phyloP scores from a whole-genome alignment of 2,113 vertebrate species.

The Taxidea taxus region DNA sequence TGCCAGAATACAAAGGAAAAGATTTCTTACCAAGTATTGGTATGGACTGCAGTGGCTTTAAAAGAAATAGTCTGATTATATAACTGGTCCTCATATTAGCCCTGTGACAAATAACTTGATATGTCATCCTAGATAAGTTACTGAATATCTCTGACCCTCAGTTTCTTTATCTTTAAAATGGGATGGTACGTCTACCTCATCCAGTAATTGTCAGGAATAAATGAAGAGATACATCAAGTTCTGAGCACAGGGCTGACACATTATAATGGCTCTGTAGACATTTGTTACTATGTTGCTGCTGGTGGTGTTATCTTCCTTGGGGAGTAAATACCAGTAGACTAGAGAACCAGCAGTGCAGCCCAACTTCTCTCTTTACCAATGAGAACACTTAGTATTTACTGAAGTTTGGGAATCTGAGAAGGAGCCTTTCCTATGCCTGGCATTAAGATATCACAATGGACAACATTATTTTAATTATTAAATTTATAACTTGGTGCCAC shows the following conservation, averaged over 20 bases:
- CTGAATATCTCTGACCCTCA: not conserved
- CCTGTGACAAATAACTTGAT: not conserved
- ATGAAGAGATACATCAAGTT: not conserved
- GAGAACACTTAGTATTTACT: not conserved
- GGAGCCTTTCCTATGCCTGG: not conserved
- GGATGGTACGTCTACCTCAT: not conserved
- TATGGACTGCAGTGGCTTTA: not conserved
- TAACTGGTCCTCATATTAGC: not conserved
- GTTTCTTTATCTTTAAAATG: not conserved
- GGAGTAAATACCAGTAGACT: not conserved
- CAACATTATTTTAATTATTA: slow-evolving; percentile 39
- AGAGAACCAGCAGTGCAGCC: not conserved
- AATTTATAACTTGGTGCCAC: slow-evolving; percentile 9
- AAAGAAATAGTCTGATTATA: not conserved
- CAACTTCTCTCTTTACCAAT: not conserved
- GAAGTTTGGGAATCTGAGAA: not conserved
- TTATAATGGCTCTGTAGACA: not conserved
- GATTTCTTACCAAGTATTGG: not conserved
- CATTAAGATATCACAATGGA: slow-evolving; percentile 10
- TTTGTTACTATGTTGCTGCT: not conserved
- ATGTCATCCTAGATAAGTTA: not conserved
- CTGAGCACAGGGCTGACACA: not conserved
- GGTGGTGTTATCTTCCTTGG: not conserved
- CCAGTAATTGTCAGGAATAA: not conserved
- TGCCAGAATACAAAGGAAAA: not conserved